Evolutionary conservation across 1,140 invertebrate species (phyloP).

Genomic region (Neodiprion virginianus): DNA sequence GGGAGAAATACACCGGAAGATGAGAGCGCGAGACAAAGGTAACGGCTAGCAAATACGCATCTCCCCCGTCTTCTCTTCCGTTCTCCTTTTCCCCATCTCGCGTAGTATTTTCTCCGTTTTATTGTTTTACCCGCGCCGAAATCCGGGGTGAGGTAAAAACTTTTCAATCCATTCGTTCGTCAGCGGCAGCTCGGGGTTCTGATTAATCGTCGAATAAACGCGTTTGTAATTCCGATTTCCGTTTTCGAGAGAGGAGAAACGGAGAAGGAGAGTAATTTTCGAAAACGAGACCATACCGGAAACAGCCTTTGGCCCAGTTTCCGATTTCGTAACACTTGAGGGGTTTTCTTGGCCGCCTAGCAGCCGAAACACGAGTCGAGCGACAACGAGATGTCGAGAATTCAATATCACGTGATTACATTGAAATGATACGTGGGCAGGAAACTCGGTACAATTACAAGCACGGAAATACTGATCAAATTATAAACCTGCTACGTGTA

Average conservation of each 20-base stretch:
- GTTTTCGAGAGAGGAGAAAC: too few relatives aligned
- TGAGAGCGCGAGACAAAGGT: not conserved
- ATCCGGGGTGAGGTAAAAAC: not conserved
- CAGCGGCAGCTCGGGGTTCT: not conserved
- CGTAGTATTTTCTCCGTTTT: not conserved
- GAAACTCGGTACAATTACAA: too few relatives aligned
- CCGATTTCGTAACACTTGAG: not conserved
- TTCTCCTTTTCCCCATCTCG: not conserved
- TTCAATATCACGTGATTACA: too few relatives aligned
- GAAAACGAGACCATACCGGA: too few relatives aligned
- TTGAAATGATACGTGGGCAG: too few relatives aligned
- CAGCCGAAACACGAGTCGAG: too few relatives aligned
- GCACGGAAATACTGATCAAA: too few relatives aligned
- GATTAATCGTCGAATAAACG: too few relatives aligned
- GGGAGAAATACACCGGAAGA: conserved; percentile 7
- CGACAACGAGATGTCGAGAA: too few relatives aligned
- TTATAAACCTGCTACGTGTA: too few relatives aligned
- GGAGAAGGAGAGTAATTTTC: too few relatives aligned
- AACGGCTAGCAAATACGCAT: not conserved
- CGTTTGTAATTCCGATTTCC: too few relatives aligned
- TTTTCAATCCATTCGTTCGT: not conserved
- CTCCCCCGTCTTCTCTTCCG: not conserved
- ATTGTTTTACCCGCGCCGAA: not conserved
- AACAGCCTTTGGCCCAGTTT: not conserved
- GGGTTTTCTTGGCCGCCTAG: not conserved